phyloP scores from a whole-genome alignment of 2,113 vertebrate genomes.

The Passer domesticus region DNA sequence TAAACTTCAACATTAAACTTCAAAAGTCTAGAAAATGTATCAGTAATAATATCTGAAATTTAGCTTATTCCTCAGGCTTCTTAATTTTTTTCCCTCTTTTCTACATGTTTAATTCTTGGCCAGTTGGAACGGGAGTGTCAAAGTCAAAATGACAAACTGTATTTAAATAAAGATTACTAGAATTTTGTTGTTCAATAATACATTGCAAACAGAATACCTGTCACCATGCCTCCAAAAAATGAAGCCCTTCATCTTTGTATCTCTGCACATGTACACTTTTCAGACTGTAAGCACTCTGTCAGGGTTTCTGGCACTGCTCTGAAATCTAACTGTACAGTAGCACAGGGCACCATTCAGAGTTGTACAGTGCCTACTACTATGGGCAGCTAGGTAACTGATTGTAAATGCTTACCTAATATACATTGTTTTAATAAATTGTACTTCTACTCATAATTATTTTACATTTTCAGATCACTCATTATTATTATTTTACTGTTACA shows the following conservation, averaged over 20 bases:
- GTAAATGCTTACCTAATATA: neutral
- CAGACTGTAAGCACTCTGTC: neutral
- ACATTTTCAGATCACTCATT: neutral
- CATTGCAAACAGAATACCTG: neutral
- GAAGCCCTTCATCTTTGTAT: neutral
- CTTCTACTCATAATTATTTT: neutral
- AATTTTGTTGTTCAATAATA: neutral
- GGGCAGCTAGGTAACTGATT: neutral
- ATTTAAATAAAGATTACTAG: neutral
- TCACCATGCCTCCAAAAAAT: neutral
- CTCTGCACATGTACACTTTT: neutral
- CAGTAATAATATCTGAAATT: neutral
- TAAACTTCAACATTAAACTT: neutral
- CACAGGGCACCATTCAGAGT: neutral
- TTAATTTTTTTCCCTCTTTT: neutral
- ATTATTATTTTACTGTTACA: neutral
- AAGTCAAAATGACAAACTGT: neutral
- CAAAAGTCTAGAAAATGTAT: neutral
- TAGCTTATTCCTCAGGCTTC: neutral
- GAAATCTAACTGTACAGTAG: neutral
- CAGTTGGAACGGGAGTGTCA: neutral
- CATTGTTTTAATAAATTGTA: neutral
- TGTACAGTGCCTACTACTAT: neutral
- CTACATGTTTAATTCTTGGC: neutral
- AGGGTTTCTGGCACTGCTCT: neutral